These are phyloP conservation scores for Tangara arthus DNA, from an alignment of 2,797 vertebrate genomes.

Conservation along the genomic window DNA sequence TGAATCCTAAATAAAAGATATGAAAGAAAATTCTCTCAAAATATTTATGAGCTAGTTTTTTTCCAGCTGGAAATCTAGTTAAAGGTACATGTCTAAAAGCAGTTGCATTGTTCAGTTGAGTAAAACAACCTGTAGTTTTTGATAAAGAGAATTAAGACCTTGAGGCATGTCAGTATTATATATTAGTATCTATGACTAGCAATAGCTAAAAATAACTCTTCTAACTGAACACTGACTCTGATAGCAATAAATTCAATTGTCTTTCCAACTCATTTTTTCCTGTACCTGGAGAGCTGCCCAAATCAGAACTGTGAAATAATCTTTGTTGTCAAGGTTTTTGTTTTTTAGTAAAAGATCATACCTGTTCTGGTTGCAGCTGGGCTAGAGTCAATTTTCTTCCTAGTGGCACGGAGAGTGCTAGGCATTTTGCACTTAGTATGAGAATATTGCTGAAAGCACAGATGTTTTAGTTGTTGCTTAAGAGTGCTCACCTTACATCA, in stretches of 20 bases:
- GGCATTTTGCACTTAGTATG: neutral
- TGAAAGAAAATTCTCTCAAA: neutral
- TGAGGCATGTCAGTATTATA: neutral
- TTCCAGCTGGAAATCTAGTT: neutral
- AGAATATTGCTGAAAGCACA: neutral
- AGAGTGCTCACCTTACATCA: neutral
- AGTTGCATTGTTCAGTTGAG: neutral
- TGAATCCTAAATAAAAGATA: neutral
- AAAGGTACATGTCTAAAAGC: neutral
- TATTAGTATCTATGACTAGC: neutral
- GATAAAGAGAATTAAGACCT: neutral
- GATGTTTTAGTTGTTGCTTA: neutral
- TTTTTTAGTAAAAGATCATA: neutral
- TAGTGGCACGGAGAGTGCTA: neutral
- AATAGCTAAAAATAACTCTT: neutral
- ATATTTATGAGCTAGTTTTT: neutral
- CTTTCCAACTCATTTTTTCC: neutral
- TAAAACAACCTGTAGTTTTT: neutral
- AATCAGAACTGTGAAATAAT: neutral
- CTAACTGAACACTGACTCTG: neutral
- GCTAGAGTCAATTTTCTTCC: neutral
- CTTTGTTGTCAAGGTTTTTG: accelerated
- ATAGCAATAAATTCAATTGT: neutral
- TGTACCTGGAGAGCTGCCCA: neutral
- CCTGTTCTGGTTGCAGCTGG: neutral